Base-by-base conservation (phyloP, 2,797 vertebrate species). In the Mormyrops attenuatus region DNA sequence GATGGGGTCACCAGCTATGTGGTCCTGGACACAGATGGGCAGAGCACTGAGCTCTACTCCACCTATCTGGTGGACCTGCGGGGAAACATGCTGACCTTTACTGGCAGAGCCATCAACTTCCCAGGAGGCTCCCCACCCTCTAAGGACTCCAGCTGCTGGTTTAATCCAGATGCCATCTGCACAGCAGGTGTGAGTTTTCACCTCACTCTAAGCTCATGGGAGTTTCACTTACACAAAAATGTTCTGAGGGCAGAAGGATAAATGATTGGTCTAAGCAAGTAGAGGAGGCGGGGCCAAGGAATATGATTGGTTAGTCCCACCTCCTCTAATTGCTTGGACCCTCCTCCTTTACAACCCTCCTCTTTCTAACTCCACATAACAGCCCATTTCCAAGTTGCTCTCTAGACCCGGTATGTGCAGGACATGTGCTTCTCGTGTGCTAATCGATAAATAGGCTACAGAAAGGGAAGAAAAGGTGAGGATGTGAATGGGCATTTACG, bases 71-170 rank as follows among this genome's bases (percentile, higher is more conserved):
- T 99, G 92, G 96, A 97, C 55, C 90, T 97, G 38, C 93, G 90
- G 3, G 93, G 89, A 0, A 93, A 94, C 11, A 90, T 88, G 20
- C 94, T 99, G 63, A 20, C 66, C 8, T 94, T 96, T n/a, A 90
- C 96, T 0, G 97, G 95, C 22, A 95, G 80, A 53, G 93, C 94
- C 34, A 97, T 98, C 88, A 88, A 97, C 85, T 99, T 98, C 90
- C 97, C 97, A 0, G 94, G 95, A 9, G 96, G 96, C 60, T 93
- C 93, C 11, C 94, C 96, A 15, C 97, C 97, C 1, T 88, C 94
- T 0, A 90, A 96, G n/a, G 97, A 99, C 91, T 95, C 97, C 89
- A 95, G 92, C 92, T 99, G 98, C 91, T 99, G 97, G 97, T 99
- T 99, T 94, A 94, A 96, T 57, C 94, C 95, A 84, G 92, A 93